phyloP scores from a whole-genome alignment of 2,113 vertebrate species.

The Aplodontia rufa region DNA sequence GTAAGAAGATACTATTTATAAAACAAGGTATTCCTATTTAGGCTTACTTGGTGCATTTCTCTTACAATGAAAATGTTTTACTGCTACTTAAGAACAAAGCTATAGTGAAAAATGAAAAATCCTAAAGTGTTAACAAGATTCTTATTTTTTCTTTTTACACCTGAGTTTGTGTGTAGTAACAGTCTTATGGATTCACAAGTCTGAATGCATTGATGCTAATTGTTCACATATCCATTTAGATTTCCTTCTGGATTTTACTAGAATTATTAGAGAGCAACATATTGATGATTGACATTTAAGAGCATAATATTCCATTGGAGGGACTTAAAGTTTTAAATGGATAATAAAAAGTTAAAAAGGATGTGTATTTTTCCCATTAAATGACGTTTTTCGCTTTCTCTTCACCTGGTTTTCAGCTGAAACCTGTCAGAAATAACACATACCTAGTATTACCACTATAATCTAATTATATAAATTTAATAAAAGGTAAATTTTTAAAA shows the following conservation, averaged over 20 bases:
- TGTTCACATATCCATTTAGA: not conserved
- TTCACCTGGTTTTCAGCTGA: slow-evolving; percentile 8
- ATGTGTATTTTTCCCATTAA: not conserved
- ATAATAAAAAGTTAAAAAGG: slow-evolving; percentile 1
- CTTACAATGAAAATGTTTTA: not conserved
- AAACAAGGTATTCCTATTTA: not conserved
- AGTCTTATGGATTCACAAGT: not conserved
- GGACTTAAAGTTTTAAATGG: not conserved
- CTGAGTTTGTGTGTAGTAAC: not conserved
- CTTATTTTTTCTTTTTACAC: not conserved
- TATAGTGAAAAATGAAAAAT: not conserved
- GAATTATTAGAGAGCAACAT: not conserved
- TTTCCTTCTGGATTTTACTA: slow-evolving; percentile 30
- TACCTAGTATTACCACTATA: not conserved
- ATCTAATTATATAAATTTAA: slow-evolving; percentile 40
- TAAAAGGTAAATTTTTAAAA: not conserved
- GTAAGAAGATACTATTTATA: not conserved
- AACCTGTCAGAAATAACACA: slow-evolving; percentile 22
- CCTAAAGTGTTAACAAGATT: not conserved
- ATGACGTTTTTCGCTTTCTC: slow-evolving; percentile 15
- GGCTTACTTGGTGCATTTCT: not conserved
- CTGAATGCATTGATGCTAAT: not conserved
- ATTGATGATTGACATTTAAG: not conserved
- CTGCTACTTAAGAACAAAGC: not conserved
- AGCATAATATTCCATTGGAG: not conserved